Evolutionary conservation across 92 coral and sea anemone genomes (phyloP), one percentile per base, ranked within the genome.

Genomic region (Porites lobata): DNA sequence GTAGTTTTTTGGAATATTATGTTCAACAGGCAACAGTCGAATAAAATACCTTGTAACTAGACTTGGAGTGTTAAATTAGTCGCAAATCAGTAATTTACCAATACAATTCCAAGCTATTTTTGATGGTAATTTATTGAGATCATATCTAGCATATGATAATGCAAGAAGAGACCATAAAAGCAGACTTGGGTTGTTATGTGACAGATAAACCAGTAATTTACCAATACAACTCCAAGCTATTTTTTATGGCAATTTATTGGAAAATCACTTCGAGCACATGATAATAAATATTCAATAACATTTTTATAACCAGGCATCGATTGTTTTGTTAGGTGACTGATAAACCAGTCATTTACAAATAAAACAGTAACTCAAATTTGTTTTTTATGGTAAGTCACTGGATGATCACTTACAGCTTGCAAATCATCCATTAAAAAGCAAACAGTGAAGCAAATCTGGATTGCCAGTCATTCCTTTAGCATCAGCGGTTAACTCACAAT

Each of bases 51-150:
- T 26, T 7, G 57, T 26, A 72, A 72, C 57, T 54, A 47, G n/a
- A 38, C 77, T 67, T 72, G 59, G 56, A 69, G 71, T 69, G 68
- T 43, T 56, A 15, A 8, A 54, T 51, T 32, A 72, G 15, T 72
- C 68, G 50, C 72, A 83, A 51, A 72, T 54, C 69, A 72, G 14
- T 22, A 32, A 72, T 72, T 47, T 13, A 72, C 59, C n/a, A 8
- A 32, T 38, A 38, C 15, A 53, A 32, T 11, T 64, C 80, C 81
- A 43, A 85, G 80, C 43, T 85, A 32, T 65, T 78, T 75, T 75
- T 75, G 67, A 73, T 76, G 89, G 89, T 75, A 75, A 50, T 75
- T 85, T 24, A 85, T 85, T 75, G 89, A 75, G 3, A 85, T 85
- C 51, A 79, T 56, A 9, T 47, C 13, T 79, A 8, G 67, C 52